Evolutionary conservation across 2,113 vertebrate genomes (phyloP).

Genomic region (Cinclus mexicanus): DNA sequence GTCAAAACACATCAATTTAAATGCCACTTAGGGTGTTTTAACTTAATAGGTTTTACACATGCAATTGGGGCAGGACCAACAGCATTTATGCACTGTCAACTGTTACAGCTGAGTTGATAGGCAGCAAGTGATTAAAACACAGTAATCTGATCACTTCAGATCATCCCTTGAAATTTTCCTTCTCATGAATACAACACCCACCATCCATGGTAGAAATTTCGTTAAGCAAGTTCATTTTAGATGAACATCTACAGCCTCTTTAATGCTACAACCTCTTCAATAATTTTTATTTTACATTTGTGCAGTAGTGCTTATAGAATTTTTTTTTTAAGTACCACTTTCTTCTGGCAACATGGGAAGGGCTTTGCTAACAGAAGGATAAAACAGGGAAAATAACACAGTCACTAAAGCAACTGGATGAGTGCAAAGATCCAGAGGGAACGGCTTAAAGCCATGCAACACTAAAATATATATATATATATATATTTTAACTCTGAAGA

Average conservation of each 20-base stretch:
- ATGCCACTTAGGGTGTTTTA: conserved; percentile 7
- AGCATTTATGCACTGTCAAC: neutral
- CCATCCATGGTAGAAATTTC: neutral
- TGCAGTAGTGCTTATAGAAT: neutral
- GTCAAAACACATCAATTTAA: conserved; percentile 15
- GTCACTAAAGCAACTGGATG: neutral
- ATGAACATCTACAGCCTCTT: neutral
- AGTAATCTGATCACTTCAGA: neutral
- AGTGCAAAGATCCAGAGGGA: neutral
- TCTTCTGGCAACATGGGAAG: neutral
- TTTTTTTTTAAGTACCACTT: neutral
- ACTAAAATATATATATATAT: no score
- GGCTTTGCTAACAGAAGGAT: neutral
- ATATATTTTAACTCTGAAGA: neutral
- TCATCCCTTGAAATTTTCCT: neutral
- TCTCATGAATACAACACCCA: neutral
- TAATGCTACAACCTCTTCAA: neutral
- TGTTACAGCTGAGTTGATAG: neutral
- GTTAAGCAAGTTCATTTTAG: neutral
- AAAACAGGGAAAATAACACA: neutral
- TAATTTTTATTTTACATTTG: neutral
- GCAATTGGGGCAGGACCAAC: neutral
- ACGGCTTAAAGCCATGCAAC: neutral
- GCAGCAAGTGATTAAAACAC: neutral
- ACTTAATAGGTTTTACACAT: neutral